Conservation (phyloP, 30 jellyfish, hydroid and myxozoan species). For the Pelagia noctiluca region DNA sequence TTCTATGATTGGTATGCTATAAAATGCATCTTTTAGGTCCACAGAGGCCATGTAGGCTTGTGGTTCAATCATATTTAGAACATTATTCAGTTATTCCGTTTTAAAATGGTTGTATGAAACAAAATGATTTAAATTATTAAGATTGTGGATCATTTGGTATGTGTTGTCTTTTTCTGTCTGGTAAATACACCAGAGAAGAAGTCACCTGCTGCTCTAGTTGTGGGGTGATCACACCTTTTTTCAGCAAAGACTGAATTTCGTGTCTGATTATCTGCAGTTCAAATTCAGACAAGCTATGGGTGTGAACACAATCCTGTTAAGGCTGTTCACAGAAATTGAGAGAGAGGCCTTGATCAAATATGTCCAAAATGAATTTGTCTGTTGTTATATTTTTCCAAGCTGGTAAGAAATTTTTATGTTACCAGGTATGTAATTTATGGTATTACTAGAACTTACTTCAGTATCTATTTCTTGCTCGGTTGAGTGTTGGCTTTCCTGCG, state of each 20-base stretch:
- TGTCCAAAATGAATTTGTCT: slow-evolving; percentile 17
- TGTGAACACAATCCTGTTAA: background rate
- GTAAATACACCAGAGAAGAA: slow-evolving; percentile 6
- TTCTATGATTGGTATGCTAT: background rate
- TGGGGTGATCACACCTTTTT: slow-evolving; percentile 34
- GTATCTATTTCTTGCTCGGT: slow-evolving; percentile 9
- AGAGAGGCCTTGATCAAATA: slow-evolving; percentile 1
- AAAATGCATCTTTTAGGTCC: slow-evolving; percentile 34
- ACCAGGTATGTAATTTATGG: slow-evolving; percentile 15
- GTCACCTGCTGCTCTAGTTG: slow-evolving; percentile 21
- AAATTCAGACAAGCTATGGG: background rate
- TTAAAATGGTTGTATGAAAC: slow-evolving; percentile 35
- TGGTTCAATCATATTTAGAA: slow-evolving; percentile 16
- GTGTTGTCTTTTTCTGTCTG: slow-evolving; percentile 37
- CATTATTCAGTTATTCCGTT: slow-evolving; percentile 35
- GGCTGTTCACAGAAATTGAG: slow-evolving; percentile 14
- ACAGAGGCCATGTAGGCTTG: slow-evolving; percentile 34
- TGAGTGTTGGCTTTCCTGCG: slow-evolving; percentile 12
- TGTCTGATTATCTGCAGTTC: slow-evolving; percentile 1
- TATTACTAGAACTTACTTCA: background rate
- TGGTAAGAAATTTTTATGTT: slow-evolving; percentile 9
- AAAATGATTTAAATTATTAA: slow-evolving; percentile 5
- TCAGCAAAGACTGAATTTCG: slow-evolving; percentile 4
- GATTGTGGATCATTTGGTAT: slow-evolving; percentile 43
- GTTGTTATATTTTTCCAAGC: slow-evolving; percentile 19